Conservation (phyloP, 1,140 invertebrate genomes). For the Papilio polyxenes region DNA sequence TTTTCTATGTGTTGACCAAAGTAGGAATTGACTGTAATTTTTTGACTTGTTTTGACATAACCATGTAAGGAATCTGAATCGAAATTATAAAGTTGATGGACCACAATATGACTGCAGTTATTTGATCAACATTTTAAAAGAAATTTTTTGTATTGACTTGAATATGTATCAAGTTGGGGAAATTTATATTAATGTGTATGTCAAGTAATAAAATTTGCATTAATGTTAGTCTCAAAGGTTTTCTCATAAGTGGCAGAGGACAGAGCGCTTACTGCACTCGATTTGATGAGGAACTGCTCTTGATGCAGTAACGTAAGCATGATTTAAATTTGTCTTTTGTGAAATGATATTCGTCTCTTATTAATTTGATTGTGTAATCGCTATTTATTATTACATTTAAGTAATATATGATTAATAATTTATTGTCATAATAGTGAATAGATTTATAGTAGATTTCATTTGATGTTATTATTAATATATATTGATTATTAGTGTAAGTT, state of each 20-base stretch:
- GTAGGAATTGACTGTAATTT: slow-evolving; percentile 1
- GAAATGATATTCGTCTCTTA: slow-evolving; percentile 78
- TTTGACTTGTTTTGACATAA: slow-evolving; percentile 37
- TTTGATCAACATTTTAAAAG: slow-evolving; percentile 75
- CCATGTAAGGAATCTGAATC: slow-evolving; percentile 49
- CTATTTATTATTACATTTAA: slow-evolving; percentile 80
- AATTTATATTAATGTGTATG: slow-evolving; percentile 53
- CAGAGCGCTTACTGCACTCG: slow-evolving; percentile 24
- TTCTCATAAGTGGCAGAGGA: slow-evolving; percentile 15
- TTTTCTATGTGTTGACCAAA: neutral
- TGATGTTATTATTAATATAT: slow-evolving; percentile 77
- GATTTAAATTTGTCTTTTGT: slow-evolving; percentile 54
- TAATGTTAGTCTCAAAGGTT: slow-evolving; percentile 30
- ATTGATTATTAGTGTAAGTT: slow-evolving; percentile 74
- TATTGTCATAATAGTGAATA: slow-evolving; percentile 75
- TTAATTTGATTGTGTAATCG: slow-evolving; percentile 75
- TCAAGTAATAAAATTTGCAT: slow-evolving; percentile 39
- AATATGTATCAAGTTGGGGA: slow-evolving; percentile 56
- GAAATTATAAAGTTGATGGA: slow-evolving; percentile 67
- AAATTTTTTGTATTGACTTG: slow-evolving; percentile 62
- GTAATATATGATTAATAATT: slow-evolving; percentile 79
- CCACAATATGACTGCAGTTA: slow-evolving; percentile 68
- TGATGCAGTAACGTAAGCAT: slow-evolving; percentile 30
- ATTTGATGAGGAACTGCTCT: slow-evolving; percentile 28
- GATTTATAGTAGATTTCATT: slow-evolving; percentile 76